These are phyloP conservation scores for Octonoba sinensis DNA, from an alignment of 2,888 invertebrate species.

Conservation along the genomic window DNA sequence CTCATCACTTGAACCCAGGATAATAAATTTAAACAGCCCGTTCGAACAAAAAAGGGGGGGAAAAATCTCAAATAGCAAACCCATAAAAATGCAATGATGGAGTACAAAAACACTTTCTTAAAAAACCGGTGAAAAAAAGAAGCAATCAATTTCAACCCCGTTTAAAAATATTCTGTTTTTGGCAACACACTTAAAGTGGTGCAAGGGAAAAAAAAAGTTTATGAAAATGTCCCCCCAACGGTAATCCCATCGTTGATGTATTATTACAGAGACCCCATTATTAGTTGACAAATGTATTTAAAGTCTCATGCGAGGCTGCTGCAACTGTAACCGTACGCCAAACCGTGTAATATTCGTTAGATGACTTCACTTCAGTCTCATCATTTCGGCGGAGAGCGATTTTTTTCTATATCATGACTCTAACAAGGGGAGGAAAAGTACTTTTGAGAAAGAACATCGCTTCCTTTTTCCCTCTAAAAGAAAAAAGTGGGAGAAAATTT, in stretches of 20 bases:
- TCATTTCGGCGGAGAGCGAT: constrained; percentile 33
- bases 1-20: no score
- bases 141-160: constrained; percentile 14
- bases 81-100: background rate
- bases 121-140: background rate
- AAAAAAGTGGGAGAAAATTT: constrained; percentile 20
- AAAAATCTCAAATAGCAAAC: no score
- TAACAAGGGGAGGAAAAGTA: constrained; percentile 38
- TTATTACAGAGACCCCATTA: constrained; percentile 60
- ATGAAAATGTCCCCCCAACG: constrained; percentile 7
- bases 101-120: background rate
- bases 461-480: constrained; percentile 27
- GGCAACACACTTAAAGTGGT: constrained; percentile 12
- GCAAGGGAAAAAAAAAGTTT: constrained; percentile 27
- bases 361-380: constrained; percentile 48
- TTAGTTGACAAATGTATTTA: constrained; percentile 65
- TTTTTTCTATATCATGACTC: constrained; percentile 32
- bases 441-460: constrained; percentile 51
- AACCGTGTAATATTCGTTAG: constrained; percentile 56
- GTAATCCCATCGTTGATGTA: constrained; percentile 51
- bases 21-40: no score
- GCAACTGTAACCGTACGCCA: constrained; percentile 7
- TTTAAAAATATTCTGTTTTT: constrained; percentile 38
- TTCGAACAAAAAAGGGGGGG: no score
- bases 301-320: constrained; percentile 34